Evolutionary conservation across 1,140 invertebrate genomes (phyloP), one percentile per base, ranked within the genome.

Genomic region (Magallana angulata): DNA sequence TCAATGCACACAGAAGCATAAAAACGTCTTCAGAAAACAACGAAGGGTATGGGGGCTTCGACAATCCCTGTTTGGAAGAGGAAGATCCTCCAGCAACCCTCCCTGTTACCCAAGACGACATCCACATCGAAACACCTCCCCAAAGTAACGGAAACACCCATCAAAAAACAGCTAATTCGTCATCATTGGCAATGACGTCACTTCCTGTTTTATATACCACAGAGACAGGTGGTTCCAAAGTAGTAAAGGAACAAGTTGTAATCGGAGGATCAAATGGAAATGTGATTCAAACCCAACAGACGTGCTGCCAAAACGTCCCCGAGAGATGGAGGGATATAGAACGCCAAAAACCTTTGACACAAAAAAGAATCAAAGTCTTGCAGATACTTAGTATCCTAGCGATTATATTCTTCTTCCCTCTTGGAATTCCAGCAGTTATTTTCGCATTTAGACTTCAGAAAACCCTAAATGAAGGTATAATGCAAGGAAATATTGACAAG

Each of bases 331-430:
- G 85, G 24, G 76, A 86, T 48, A 85, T 83, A 18, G 57, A 58
- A 62, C 57, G 88, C 18, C 87, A 88, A 30, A 83, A 60, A 83
- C 92, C 92, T 1, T 84, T 93, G 12, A 83, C 58, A 30, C 84
- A 90, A 68, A 86, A 85, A 57, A 62, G 87, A 18, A 87, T 92
- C 16, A 76, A 62, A 80, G 68, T 90, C 16, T 18, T 91, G 18
- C 91, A 91, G 81, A 85, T 91, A 18, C 89, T 93, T 18, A 89
- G 90, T 12, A 68, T 91, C 56, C 80, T 91, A 9, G 88, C 90
- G 14, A 62, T 86, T 16, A 24, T 92, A 76, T 56, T 92, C 4
- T 93, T 92, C 82, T 92, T 93, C 82, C 92, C 92, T 14, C 86
- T 90, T 24, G 92, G 92, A 9, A 90, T 93, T 6, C 90, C 89